Percentiles rank a stretch among this genome's conserved stretches.
Evolutionary conservation across 2,888 invertebrate genomes (phyloP).

Genomic region (Listrodromus nycthemerus): DNA sequence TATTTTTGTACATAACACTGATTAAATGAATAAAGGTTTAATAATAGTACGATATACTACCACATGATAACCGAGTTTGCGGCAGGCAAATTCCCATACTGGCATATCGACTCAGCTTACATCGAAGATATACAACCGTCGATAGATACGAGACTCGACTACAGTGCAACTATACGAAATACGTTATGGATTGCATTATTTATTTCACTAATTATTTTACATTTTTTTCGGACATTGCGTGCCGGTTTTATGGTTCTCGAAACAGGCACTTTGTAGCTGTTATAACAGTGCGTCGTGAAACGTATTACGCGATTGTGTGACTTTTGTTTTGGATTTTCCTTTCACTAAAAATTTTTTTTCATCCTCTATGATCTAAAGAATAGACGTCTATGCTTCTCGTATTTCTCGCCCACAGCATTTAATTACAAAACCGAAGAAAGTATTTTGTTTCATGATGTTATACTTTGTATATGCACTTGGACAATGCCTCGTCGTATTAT

Average conservation of each 20-base stretch:
- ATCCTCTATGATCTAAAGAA: constrained; percentile 53
- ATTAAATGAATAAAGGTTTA: constrained; percentile 45
- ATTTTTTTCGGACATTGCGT: constrained; percentile 71
- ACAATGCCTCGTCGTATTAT: constrained; percentile 18
- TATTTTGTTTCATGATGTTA: constrained; percentile 46
- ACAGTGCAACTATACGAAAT: constrained; percentile 33
- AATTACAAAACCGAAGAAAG: constrained; percentile 49
- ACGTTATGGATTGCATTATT: constrained; percentile 78
- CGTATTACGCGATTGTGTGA: constrained; percentile 72
- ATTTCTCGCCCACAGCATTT: constrained; percentile 55
- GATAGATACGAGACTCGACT: not conserved
- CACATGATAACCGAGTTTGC: constrained; percentile 10
- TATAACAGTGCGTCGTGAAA: constrained; percentile 74
- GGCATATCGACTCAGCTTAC: constrained; percentile 32
- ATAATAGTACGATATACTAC: constrained; percentile 16
- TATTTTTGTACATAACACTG: constrained; percentile 64
- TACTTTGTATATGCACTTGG: not conserved
- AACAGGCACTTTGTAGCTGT: constrained; percentile 72
- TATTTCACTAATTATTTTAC: constrained; percentile 82
- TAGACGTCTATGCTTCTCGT: constrained; percentile 56
- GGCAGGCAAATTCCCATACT: not conserved
- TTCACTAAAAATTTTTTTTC: constrained; percentile 23
- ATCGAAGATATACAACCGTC: constrained; percentile 15
- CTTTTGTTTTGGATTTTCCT: constrained; percentile 59
- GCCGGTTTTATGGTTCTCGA: constrained; percentile 45